Base-by-base conservation (phyloP, 2,113 vertebrate species). In the Etheostoma spectabile region DNA sequence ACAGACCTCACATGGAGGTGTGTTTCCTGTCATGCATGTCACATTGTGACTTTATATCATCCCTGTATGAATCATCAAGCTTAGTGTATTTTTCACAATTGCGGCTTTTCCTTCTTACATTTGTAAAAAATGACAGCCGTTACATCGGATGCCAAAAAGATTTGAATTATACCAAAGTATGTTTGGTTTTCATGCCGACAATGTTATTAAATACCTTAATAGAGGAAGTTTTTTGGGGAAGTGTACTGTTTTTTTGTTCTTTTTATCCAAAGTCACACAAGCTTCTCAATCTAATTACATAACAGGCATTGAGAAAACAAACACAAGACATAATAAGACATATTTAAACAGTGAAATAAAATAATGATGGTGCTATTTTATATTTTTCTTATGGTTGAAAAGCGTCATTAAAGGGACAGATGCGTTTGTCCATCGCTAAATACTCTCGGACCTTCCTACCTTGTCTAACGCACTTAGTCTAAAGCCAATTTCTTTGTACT, bases 1-100 rank as follows among this genome's bases (percentile, higher is more conserved):
- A 94, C 74, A 8, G 79, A 91, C 0, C 91, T 98, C 73, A 96
- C 95, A 0, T 98, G 97, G 97, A 96, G 95, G 97, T 94, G 19
- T 55, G 89, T 89, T 88, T 85, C 49, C 73, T 74, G 80, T 86
- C 82, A 83, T 71, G 61, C 82, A 83, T 71, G 61, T 19, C 24
- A 11, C 45, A 13, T 2, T 55, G 53, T 63, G 42, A 21, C 1
- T 73, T 64, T 70, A 11, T 27, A 1, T 53, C 64, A 33, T 59
- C n/a, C 18, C 19, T 35, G 5, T 49, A 76, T 78, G 78, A 86
- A 33, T 85, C 65, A 83, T 15, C n/a, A 14, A 15, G 22, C 1
- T n/a, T 4, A n/a, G 11, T 56, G 33, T 56, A 2, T 56, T 24
- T 24, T 21, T 24, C 45, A 49, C 63, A 42, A 61, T 10, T 38